Percentiles rank a stretch among this genome's conserved stretches.
phyloP scores from a whole-genome alignment of 1,140 invertebrate genomes.

The Temnothorax longispinosus region DNA sequence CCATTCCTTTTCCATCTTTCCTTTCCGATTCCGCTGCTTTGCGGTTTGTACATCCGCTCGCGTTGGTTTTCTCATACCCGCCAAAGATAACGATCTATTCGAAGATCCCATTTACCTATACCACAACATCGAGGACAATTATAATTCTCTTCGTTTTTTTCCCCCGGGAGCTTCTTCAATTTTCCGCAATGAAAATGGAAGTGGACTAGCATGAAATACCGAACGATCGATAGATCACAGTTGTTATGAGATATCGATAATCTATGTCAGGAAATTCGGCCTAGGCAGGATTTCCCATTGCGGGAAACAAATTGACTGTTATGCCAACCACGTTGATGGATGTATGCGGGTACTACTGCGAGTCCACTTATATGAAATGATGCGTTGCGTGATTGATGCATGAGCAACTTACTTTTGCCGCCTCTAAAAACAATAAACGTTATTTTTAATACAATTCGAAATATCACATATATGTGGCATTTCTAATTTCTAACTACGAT shows the following conservation, averaged over 20 bases:
- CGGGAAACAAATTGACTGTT: constrained; percentile 50
- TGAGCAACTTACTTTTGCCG: background rate
- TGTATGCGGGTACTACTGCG: background rate
- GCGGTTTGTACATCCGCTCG: constrained; percentile 44
- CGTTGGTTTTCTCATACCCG: constrained; percentile 9
- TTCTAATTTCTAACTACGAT: background rate
- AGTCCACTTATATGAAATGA: background rate
- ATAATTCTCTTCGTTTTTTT: constrained; percentile 10
- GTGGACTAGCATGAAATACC: background rate
- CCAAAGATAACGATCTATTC: constrained; percentile 49
- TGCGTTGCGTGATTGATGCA: background rate
- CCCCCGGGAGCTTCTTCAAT: background rate
- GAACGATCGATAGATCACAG: background rate
- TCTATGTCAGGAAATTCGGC: constrained; percentile 38
- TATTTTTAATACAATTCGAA: background rate
- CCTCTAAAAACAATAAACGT: background rate
- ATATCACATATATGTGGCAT: background rate
- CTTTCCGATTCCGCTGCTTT: constrained; percentile 9
- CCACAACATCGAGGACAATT: constrained; percentile 19
- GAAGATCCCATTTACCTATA: constrained; percentile 40
- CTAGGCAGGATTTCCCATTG: constrained; percentile 4
- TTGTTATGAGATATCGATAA: constrained; percentile 24
- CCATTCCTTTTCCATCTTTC: background rate
- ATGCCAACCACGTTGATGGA: constrained; percentile 31
- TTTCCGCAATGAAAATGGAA: background rate